These are phyloP conservation scores for Ifrita kowaldi DNA, from an alignment of 2,113 vertebrate species.

Conservation along the genomic window DNA sequence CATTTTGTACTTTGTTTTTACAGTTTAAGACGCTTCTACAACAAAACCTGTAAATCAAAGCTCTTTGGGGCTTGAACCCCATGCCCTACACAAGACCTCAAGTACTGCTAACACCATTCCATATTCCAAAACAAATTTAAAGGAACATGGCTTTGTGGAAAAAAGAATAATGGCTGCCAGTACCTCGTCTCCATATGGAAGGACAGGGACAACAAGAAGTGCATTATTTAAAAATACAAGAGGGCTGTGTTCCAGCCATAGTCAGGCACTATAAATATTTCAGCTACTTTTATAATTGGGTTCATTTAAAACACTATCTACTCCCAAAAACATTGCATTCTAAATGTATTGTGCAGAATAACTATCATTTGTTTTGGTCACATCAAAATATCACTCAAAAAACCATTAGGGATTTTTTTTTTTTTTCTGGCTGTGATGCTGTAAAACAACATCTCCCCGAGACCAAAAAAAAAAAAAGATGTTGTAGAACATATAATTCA, in stretches of 20 bases:
- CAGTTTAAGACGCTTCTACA: neutral
- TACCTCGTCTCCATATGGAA: neutral
- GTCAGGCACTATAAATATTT: constrained; percentile 15
- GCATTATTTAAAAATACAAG: neutral
- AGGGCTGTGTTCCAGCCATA: neutral
- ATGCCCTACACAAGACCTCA: neutral
- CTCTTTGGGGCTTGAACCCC: neutral
- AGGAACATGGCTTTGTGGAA: neutral
- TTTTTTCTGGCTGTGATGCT: neutral
- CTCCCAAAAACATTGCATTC: neutral
- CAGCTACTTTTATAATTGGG: constrained; percentile 4
- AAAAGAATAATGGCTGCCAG: neutral
- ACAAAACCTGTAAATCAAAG: neutral
- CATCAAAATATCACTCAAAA: constrained; percentile 22
- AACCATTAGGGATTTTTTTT: neutral
- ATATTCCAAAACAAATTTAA: neutral
- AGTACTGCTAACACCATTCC: neutral
- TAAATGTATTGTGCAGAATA: neutral
- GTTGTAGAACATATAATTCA: neutral
- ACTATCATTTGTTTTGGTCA: constrained; percentile 18
- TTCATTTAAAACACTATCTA: constrained; percentile 21
- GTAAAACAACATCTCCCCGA: neutral
- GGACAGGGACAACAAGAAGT: neutral
- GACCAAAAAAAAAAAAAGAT: neutral
- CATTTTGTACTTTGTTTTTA: neutral